A percentile compares a stretch with the other conserved stretches of the same genome.
These are phyloP conservation scores for Holothuria leucospilota DNA, from an alignment of 53 echinoderm and acorn worm species.

Conservation along the genomic window DNA sequence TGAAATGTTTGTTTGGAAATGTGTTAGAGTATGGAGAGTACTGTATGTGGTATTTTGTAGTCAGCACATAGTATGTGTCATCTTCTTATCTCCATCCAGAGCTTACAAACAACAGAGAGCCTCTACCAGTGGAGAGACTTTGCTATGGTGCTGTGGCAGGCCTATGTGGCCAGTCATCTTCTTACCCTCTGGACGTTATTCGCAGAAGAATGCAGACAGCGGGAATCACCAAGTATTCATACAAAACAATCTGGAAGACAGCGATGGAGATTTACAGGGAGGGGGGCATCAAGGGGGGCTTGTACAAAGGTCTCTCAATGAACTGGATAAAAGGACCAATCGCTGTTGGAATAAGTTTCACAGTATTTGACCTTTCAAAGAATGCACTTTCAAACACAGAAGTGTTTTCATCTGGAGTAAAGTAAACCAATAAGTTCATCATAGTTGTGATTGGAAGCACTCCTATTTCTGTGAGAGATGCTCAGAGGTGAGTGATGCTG, in stretches of 20 bases:
- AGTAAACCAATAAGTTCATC: no score
- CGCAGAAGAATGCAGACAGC: conserved; percentile 99
- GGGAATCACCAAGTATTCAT: conserved; percentile 89
- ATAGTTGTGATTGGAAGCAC: no score
- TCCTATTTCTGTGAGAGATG: no score
- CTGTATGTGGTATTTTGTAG: no score
- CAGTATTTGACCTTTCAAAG: conserved; percentile 81
- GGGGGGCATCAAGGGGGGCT: conserved; percentile 83
- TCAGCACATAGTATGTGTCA: no score
- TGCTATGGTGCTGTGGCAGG: conserved; percentile 93
- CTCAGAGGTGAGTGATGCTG: no score
- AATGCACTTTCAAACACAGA: conserved; percentile 55
- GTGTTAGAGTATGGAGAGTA: no score
- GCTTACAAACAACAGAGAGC: conserved; percentile 64
- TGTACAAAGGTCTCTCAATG: conserved; percentile 98
- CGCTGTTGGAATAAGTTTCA: conserved; percentile 96
- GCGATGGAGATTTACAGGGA: conserved; percentile 75
- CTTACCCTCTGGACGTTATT: conserved; percentile 94
- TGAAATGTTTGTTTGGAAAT: no score
- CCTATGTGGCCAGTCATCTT: conserved; percentile 92
- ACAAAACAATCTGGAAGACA: conserved; percentile 85
- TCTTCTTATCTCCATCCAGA: conserved; percentile 56
- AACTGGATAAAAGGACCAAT: conserved; percentile 99
- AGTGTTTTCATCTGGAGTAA: conserved; percentile 26
- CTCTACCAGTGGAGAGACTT: conserved; percentile 76